These are phyloP conservation scores for Emydura subglobosa DNA, from an alignment of 2,113 vertebrate genomes.

Conservation along the genomic window DNA sequence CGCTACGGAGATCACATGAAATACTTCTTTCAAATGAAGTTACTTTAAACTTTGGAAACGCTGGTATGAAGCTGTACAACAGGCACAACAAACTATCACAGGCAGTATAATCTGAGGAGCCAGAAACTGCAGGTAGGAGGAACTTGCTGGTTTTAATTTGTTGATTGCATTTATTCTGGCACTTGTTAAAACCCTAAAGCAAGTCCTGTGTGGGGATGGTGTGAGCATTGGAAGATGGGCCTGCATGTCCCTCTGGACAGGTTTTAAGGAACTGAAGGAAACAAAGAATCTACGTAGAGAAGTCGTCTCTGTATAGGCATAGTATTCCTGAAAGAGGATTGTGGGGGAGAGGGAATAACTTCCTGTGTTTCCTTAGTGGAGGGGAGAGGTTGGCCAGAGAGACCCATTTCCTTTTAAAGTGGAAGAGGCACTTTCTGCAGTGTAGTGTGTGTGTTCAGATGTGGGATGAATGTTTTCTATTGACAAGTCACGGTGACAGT, in stretches of 20 bases:
- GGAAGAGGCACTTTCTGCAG: not conserved
- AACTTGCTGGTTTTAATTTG: not conserved
- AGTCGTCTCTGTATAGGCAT: not conserved
- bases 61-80: not conserved
- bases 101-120: not conserved
- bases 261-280: not conserved
- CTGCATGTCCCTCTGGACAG: not conserved
- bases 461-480: not conserved
- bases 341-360: not conserved
- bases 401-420: not conserved
- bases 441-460: rapidly evolving
- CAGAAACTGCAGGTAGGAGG: conserved; percentile 25
- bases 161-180: not conserved
- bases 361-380: not conserved
- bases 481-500: rapidly evolving
- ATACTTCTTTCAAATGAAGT: not conserved
- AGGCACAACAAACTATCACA: not conserved
- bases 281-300: not conserved
- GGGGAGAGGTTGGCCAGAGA: not conserved
- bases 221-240: rapidly evolving
- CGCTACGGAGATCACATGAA: rapidly evolving
- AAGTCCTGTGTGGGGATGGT: not conserved
- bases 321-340: not conserved
- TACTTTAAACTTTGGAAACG: rapidly evolving
- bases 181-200: not conserved